phyloP scores from a whole-genome alignment of 1,140 invertebrate genomes.

The Apis florea region DNA sequence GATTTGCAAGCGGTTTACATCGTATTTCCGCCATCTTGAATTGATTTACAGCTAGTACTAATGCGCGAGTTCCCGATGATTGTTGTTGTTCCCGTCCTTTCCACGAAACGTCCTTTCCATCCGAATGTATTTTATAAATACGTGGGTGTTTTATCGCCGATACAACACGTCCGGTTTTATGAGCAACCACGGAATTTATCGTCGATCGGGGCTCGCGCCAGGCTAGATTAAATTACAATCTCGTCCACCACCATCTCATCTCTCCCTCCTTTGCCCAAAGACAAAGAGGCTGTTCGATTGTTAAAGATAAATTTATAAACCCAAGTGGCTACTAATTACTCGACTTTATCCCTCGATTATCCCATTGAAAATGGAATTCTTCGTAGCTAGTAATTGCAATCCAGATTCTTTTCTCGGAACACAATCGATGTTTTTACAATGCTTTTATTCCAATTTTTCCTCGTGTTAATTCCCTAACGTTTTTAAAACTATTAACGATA shows the following conservation, averaged over 20 bases:
- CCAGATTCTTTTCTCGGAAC: too few relatives aligned
- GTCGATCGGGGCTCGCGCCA: constrained; percentile 44
- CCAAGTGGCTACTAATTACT: constrained; percentile 26
- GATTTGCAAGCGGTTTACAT: constrained; percentile 60
- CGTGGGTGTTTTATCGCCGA: constrained; percentile 59
- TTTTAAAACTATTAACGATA: too few relatives aligned
- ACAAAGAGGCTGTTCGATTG: constrained; percentile 1
- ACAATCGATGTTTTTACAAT: too few relatives aligned
- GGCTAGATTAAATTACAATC: constrained; percentile 54
- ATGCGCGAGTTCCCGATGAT: constrained; percentile 35
- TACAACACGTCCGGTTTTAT: constrained; percentile 57
- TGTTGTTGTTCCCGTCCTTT: constrained; percentile 19
- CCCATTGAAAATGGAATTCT: too few relatives aligned
- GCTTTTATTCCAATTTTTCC: too few relatives aligned
- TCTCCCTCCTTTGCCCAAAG: not conserved
- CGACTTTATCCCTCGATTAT: not conserved
- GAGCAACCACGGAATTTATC: constrained; percentile 62
- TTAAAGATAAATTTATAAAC: constrained; percentile 47
- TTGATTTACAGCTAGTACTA: constrained; percentile 68
- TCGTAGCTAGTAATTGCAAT: too few relatives aligned
- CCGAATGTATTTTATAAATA: constrained; percentile 49
- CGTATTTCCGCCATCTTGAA: constrained; percentile 63
- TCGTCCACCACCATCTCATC: not conserved
- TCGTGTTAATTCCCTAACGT: too few relatives aligned
- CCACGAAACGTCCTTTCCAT: constrained; percentile 36